A percentile compares a stretch with the other conserved stretches of the same genome.
Evolutionary conservation across 1,140 invertebrate genomes (phyloP).

Genomic region (Carposina sasakii): DNA sequence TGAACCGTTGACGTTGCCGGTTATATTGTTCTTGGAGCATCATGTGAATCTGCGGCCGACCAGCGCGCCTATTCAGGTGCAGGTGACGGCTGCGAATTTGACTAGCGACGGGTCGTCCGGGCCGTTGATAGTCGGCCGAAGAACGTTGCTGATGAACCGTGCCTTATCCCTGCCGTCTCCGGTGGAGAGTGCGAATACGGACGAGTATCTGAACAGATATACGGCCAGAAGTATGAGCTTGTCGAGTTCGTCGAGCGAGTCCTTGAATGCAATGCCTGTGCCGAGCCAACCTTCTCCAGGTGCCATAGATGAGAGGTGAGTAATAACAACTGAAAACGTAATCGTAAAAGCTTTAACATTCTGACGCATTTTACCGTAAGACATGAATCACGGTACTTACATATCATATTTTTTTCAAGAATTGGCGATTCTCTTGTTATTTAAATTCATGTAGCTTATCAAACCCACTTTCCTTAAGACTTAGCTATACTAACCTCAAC

Average conservation of each 20-base stretch:
- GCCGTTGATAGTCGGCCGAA: conserved; percentile 57
- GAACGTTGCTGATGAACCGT: conserved; percentile 58
- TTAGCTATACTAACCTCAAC: too few species aligned
- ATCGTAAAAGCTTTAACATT: too few species aligned
- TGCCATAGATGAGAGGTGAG: conserved; percentile 54
- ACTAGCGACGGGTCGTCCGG: conserved; percentile 55
- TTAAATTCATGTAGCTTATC: too few species aligned
- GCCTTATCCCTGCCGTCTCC: conserved; percentile 57
- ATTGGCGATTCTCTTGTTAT: too few species aligned
- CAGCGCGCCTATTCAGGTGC: conserved; percentile 63
- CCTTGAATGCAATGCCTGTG: conserved; percentile 33
- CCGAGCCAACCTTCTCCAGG: conserved; percentile 36
- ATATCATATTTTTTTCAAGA: too few species aligned
- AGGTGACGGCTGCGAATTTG: conserved; percentile 61
- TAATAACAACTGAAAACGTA: too few species aligned
- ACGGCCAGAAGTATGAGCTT: conserved; percentile 47
- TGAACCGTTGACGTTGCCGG: conserved; percentile 56
- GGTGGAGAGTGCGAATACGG: conserved; percentile 51
- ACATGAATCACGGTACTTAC: too few species aligned
- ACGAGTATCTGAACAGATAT: conserved; percentile 52
- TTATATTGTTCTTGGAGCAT: conserved; percentile 64
- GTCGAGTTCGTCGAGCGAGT: conserved; percentile 57
- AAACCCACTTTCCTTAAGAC: too few species aligned
- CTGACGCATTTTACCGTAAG: too few species aligned
- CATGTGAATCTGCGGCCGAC: conserved; percentile 62